Conservation (phyloP, 2,888 invertebrate genomes). For the Temnothorax rugatulus region DNA sequence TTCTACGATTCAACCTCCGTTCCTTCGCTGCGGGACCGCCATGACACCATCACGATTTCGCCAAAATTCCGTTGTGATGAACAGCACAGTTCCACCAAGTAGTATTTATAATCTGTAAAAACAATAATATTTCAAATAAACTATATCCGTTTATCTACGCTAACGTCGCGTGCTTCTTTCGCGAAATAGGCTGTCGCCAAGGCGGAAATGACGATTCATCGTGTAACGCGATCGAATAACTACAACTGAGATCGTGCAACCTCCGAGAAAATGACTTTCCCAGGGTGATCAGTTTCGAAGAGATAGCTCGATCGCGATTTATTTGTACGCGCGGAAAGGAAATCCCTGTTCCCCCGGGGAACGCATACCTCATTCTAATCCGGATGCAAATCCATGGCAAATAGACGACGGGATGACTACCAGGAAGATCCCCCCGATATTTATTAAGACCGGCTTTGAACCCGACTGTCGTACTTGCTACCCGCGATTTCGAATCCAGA, state of each 20-base stretch:
- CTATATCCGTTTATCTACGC: not conserved
- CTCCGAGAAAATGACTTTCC: not conserved
- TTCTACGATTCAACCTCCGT: not conserved
- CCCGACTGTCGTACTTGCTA: too few relatives aligned
- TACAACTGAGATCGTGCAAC: not conserved
- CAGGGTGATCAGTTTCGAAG: not conserved
- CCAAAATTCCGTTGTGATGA: not conserved
- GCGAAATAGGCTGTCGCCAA: not conserved
- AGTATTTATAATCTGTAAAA: constrained; percentile 4
- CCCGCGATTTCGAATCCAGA: not conserved
- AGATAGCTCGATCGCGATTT: not conserved
- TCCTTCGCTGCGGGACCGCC: not conserved
- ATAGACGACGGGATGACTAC: not conserved
- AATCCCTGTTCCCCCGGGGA: not conserved
- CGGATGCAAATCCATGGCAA: constrained; percentile 1
- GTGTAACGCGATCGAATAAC: not conserved
- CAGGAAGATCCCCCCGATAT: not conserved
- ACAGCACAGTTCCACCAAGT: not conserved
- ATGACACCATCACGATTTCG: not conserved
- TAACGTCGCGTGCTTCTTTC: not conserved
- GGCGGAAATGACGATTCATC: not conserved
- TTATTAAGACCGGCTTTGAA: not conserved
- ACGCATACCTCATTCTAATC: not conserved
- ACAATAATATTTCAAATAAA: not conserved
- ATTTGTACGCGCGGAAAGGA: not conserved